Conservation (phyloP, 2,888 invertebrate genomes). For the Eueremaeus valkanovi region DNA sequence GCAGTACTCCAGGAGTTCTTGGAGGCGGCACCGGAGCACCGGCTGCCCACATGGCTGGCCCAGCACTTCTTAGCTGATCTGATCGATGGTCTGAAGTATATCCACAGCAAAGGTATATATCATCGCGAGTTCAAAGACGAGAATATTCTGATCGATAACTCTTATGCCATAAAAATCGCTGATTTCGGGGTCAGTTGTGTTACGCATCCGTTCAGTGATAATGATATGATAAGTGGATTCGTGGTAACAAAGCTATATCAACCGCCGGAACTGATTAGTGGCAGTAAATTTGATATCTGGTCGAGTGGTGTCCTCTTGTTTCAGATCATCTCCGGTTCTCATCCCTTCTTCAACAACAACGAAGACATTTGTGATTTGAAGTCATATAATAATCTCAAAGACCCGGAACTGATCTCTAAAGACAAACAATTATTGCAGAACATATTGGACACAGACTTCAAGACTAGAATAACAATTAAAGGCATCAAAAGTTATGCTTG, state of each 20-base stretch:
- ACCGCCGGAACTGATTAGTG: slow-evolving; percentile 15
- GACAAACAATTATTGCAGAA: slow-evolving; percentile 16
- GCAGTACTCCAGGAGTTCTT: not conserved
- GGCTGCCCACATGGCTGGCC: not conserved
- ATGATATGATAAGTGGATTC: slow-evolving; percentile 1
- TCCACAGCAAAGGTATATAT: not conserved
- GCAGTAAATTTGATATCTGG: slow-evolving; percentile 20
- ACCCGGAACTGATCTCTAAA: not conserved
- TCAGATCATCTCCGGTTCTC: not conserved
- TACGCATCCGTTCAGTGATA: not conserved
- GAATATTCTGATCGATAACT: not conserved
- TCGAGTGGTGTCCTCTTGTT: not conserved
- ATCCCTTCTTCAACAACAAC: not conserved
- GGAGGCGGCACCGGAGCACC: not conserved
- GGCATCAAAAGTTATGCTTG: not conserved
- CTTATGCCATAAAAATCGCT: slow-evolving; percentile 1
- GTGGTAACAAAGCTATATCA: slow-evolving; percentile 12
- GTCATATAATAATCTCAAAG: not conserved
- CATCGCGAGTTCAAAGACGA: slow-evolving; percentile 15
- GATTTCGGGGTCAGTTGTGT: slow-evolving; percentile 17
- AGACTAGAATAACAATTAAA: not conserved
- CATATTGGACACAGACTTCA: not conserved
- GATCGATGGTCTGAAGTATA: slow-evolving; percentile 5
- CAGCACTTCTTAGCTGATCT: slow-evolving; percentile 18
- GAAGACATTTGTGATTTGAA: not conserved